phyloP scores from a whole-genome alignment of 2,888 invertebrate genomes.

The Strigamia transsilvanica region DNA sequence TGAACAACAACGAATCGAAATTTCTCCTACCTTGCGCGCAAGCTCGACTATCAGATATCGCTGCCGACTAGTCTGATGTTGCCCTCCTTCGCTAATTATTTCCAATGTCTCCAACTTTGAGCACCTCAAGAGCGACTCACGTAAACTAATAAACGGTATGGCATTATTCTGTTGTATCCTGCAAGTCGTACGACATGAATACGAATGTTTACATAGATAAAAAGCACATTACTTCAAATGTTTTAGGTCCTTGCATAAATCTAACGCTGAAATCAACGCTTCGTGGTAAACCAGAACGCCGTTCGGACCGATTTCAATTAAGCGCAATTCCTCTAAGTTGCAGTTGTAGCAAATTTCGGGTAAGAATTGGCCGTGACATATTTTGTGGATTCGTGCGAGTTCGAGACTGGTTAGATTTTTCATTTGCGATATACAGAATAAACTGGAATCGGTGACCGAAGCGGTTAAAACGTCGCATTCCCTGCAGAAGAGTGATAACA shows the following conservation, averaged over 20 bases:
- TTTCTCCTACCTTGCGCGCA: background rate
- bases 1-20: background rate
- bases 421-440: slow-evolving; percentile 3
- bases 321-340: background rate
- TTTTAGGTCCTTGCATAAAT: background rate
- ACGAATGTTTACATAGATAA: background rate
- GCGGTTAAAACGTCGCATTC: background rate
- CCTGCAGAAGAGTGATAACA: background rate
- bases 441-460: background rate
- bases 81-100: background rate
- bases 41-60: background rate
- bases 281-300: background rate
- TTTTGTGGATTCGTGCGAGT: background rate
- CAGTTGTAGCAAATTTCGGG: background rate
- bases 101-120: background rate
- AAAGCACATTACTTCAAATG: background rate
- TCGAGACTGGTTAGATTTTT: background rate
- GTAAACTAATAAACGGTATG: background rate
- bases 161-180: background rate
- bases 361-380: background rate
- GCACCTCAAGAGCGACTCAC: background rate
- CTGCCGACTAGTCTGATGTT: background rate
- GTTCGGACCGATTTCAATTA: background rate
- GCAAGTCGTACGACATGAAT: background rate
- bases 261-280: background rate